Evolutionary conservation across 2,888 invertebrate genomes (phyloP).

Genomic region (Apamea epomidion): DNA sequence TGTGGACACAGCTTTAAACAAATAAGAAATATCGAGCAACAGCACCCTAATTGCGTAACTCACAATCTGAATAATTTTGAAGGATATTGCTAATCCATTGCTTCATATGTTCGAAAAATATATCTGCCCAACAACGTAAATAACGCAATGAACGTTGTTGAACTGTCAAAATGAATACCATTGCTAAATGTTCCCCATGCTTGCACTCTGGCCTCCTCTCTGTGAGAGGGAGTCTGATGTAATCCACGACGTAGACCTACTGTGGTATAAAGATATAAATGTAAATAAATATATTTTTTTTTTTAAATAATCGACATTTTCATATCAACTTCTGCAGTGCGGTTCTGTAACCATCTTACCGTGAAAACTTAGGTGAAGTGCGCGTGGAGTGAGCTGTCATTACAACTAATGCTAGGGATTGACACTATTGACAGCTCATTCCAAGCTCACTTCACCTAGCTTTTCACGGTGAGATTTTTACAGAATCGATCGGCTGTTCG

Average conservation of each 20-base stretch:
- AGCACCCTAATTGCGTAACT: background rate
- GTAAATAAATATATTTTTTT: background rate
- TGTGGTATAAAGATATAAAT: background rate
- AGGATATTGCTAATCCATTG: background rate
- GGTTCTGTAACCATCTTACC: no score
- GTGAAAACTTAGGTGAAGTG: no score
- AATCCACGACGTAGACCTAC: background rate
- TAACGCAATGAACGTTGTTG: background rate
- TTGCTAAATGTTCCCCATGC: background rate
- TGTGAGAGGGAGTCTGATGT: no score
- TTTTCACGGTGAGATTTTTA: no score
- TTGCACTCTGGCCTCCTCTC: no score
- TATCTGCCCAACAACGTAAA: background rate
- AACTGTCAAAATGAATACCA: background rate
- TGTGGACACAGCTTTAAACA: background rate
- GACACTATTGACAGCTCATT: no score
- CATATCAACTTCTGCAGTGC: background rate
- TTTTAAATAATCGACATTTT: background rate
- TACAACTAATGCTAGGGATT: no score
- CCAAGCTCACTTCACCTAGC: no score
- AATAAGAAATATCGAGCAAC: conserved; percentile 15
- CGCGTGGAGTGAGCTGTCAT: no score
- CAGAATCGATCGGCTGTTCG: no score
- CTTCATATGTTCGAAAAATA: background rate
- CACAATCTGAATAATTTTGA: background rate